Evolutionary conservation across 2,797 vertebrate species (phyloP).

Genomic region (Ceryle rudis): DNA sequence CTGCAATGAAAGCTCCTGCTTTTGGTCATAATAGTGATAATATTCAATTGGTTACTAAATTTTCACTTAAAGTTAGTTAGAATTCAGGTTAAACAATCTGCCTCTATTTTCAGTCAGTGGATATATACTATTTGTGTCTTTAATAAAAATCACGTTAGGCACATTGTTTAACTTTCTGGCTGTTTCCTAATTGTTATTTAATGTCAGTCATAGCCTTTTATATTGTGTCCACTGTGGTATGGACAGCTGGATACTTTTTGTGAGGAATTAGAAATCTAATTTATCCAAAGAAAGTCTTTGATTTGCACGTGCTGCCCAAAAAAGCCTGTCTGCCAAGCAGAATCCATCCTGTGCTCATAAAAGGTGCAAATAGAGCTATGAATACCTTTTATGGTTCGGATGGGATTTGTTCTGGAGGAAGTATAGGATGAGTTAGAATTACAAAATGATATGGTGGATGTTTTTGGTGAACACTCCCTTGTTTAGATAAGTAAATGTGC

Average conservation of each 20-base stretch:
- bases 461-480: neutral
- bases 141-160: neutral
- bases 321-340: neutral
- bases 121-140: neutral
- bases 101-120: neutral
- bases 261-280: neutral
- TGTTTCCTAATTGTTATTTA: neutral
- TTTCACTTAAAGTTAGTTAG: neutral
- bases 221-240: neutral
- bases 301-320: neutral
- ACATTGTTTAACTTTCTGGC: neutral
- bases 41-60: neutral
- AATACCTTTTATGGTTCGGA: neutral
- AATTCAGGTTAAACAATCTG: neutral
- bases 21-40: neutral
- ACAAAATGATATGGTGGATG: neutral
- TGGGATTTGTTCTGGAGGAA: neutral
- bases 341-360: fast-evolving
- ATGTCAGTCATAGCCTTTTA: neutral
- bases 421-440: neutral
- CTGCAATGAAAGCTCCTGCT: neutral
- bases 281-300: neutral
- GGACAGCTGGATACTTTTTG: neutral
- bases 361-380: neutral
- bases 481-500: neutral